Conservation (phyloP, 1,140 invertebrate species). For the Oedothorax gibbosus region DNA sequence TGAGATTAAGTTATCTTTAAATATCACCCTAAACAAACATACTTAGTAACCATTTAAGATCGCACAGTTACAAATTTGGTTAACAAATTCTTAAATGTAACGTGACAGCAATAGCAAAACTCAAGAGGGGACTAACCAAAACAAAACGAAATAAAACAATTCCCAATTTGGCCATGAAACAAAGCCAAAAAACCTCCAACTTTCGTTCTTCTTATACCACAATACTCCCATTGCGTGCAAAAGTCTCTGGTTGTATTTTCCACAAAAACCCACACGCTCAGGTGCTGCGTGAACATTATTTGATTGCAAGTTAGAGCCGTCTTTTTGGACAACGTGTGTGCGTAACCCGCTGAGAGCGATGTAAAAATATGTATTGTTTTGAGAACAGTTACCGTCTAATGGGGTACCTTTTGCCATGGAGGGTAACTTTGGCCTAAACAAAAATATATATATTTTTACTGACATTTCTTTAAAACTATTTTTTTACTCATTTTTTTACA, state of each 20-base stretch:
- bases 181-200: not conserved
- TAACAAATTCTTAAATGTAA: not conserved
- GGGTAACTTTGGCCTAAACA: too few relatives aligned
- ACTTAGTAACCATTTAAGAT: too few relatives aligned
- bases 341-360: not conserved
- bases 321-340: not conserved
- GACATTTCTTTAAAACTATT: too few relatives aligned
- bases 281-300: slow-evolving; percentile 45
- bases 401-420: too few relatives aligned
- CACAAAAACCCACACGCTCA: slow-evolving; percentile 45
- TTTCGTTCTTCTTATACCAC: not conserved
- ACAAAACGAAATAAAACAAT: not conserved
- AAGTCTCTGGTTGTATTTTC: not conserved
- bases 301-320: slow-evolving; percentile 31
- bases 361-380: too few relatives aligned
- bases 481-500: too few relatives aligned
- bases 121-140: not conserved
- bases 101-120: not conserved
- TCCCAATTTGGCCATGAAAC: not conserved
- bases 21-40: too few relatives aligned
- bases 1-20: too few relatives aligned
- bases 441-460: too few relatives aligned
- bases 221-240: slow-evolving; percentile 16
- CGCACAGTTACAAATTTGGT: too few relatives aligned
- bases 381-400: too few relatives aligned